Evolutionary conservation across 1,140 invertebrate genomes (phyloP).

Genomic region (Mactra quadrangularis): DNA sequence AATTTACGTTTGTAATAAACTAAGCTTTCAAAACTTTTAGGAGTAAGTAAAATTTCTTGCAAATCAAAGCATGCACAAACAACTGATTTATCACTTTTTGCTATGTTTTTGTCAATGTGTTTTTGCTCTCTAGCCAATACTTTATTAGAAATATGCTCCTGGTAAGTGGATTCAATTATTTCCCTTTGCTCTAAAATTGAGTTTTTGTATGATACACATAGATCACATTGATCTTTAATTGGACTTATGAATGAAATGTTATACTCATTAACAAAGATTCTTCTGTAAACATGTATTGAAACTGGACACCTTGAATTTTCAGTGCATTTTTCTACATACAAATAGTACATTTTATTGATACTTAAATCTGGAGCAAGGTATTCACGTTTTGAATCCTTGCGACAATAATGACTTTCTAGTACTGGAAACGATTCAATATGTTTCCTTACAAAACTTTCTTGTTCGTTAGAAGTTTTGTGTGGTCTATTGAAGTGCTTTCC

Average conservation of each 20-base stretch:
- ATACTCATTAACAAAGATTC: slow-evolving; percentile 56
- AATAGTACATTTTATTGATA: slow-evolving; percentile 47
- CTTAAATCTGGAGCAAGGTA: slow-evolving; percentile 20
- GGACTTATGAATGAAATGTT: slow-evolving; percentile 22
- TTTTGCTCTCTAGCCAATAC: slow-evolving; percentile 5
- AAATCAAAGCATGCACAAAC: slow-evolving; percentile 27
- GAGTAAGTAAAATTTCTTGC: neutral
- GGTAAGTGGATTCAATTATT: neutral
- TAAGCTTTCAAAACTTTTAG: slow-evolving; percentile 4
- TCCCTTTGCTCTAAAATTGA: neutral
- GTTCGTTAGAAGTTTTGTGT: neutral
- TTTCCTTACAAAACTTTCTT: too few relatives aligned
- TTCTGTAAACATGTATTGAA: slow-evolving; percentile 18
- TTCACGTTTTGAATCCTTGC: slow-evolving; percentile 35
- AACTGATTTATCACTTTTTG: neutral
- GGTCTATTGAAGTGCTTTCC: neutral
- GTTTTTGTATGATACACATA: slow-evolving; percentile 6
- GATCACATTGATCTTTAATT: slow-evolving; percentile 25
- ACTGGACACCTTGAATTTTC: neutral
- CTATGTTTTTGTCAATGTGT: slow-evolving; percentile 9
- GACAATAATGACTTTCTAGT: slow-evolving; percentile 52
- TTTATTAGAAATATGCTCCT: neutral
- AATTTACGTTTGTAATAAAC: slow-evolving; percentile 33
- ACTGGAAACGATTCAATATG: slow-evolving; percentile 48
- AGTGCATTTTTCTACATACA: too few relatives aligned